Percentiles rank a stretch among this genome's conserved stretches.
phyloP scores from a whole-genome alignment of 2,113 vertebrate species.

The Nothocercus nigrocapillus region DNA sequence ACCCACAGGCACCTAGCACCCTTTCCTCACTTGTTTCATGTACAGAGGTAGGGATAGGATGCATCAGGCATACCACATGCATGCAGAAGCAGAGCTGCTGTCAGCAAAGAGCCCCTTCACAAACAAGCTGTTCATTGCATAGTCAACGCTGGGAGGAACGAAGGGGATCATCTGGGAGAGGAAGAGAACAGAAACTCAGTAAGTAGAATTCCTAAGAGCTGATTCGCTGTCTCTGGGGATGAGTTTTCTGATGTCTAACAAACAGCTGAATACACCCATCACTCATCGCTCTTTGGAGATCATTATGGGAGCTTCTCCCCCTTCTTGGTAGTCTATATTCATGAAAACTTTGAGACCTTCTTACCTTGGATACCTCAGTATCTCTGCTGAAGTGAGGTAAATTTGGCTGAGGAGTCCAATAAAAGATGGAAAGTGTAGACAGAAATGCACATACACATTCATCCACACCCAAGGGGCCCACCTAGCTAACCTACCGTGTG shows the following conservation, averaged over 20 bases:
- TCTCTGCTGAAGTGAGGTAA: not conserved
- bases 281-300: not conserved
- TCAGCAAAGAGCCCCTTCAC: constrained; percentile 52
- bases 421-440: not conserved
- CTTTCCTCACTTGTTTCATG: too few species aligned
- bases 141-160: not conserved
- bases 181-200: not conserved
- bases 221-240: too few species aligned
- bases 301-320: not conserved
- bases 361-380: not conserved
- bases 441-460: not conserved
- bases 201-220: too few species aligned
- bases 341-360: too few species aligned
- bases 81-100: not conserved
- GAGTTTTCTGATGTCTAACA: not conserved
- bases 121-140: constrained; percentile 14
- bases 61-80: too few species aligned
- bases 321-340: not conserved
- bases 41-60: too few species aligned
- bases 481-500: constrained; percentile 73
- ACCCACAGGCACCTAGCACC: not conserved
- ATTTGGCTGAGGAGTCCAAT: not conserved
- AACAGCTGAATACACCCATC: not conserved
- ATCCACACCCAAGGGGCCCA: not conserved
- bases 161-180: constrained; percentile 78